These are phyloP conservation scores for Hephaestus fuliginosus DNA, from an alignment of 2,797 vertebrate species.

Conservation along the genomic window DNA sequence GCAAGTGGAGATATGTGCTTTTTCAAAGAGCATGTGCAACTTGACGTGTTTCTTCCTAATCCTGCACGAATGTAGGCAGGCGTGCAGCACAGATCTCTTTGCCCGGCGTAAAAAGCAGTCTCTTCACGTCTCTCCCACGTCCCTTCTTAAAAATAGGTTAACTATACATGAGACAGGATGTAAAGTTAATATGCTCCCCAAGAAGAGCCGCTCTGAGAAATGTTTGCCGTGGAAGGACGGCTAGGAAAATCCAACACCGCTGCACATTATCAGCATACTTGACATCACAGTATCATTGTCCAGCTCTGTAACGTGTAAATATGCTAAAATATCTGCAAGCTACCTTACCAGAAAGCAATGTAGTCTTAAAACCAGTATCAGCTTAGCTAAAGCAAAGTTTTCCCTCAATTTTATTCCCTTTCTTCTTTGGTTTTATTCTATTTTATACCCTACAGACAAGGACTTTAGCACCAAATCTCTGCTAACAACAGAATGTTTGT, in stretches of 20 bases:
- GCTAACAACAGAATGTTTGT: neutral
- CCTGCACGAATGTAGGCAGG: conserved; percentile 25
- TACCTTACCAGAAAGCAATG: neutral
- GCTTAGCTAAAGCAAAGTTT: neutral
- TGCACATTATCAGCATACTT: neutral
- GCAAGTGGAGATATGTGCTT: conserved; percentile 38
- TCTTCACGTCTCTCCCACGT: neutral
- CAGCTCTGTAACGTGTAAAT: neutral
- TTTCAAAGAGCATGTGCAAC: conserved; percentile 36
- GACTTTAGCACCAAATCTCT: neutral
- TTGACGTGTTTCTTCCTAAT: conserved; percentile 33
- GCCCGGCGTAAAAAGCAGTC: neutral
- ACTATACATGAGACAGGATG: conserved; percentile 5
- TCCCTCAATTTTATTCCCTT: neutral
- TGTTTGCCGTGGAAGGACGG: no score
- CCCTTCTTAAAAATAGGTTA: conserved; percentile 25
- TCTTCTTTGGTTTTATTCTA: neutral
- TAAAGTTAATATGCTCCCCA: neutral
- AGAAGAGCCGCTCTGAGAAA: neutral
- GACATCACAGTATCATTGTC: neutral
- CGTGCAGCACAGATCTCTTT: conserved; percentile 15
- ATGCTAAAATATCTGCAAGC: neutral
- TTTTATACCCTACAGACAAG: neutral
- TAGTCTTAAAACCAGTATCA: neutral
- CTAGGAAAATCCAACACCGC: neutral